phyloP scores from a whole-genome alignment of 2,888 invertebrate species.

The Anorthoa munda region DNA sequence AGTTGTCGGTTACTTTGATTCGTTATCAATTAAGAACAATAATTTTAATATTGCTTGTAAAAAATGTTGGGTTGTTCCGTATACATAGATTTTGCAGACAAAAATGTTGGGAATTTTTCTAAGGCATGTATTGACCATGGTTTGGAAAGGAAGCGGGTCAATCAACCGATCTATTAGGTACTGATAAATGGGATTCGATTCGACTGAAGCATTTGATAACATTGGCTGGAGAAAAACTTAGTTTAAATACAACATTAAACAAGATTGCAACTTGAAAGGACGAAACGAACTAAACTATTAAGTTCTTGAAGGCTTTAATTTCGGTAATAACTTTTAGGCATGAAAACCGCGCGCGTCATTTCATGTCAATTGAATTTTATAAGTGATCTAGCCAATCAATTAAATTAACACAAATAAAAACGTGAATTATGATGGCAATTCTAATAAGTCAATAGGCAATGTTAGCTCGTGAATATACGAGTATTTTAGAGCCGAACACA shows the following conservation, averaged over 20 bases:
- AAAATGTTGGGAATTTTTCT: accelerated
- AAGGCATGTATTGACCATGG: not conserved
- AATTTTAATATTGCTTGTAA: constrained; percentile 39
- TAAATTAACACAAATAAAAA: not conserved
- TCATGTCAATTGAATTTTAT: not conserved
- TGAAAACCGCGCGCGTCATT: not conserved
- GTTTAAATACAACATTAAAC: not conserved
- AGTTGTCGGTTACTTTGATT: constrained; percentile 42
- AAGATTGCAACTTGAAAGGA: not conserved
- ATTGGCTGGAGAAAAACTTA: not conserved
- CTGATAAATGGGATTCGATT: not conserved
- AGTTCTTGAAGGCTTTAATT: not conserved
- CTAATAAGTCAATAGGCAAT: not conserved
- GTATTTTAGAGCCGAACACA: not conserved
- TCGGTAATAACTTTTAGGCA: not conserved
- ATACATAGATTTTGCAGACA: constrained; percentile 8
- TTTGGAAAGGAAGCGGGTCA: not conserved
- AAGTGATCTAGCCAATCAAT: no score
- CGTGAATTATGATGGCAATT: not conserved
- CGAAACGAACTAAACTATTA: not conserved
- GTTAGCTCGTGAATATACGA: not conserved
- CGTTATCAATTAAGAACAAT: constrained; percentile 63
- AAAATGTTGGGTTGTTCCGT: constrained; percentile 38
- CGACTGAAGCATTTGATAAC: not conserved
- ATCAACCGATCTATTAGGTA: no score